Base-by-base conservation (phyloP, 2,797 vertebrate species). In the Cyclopterus lumpus region DNA sequence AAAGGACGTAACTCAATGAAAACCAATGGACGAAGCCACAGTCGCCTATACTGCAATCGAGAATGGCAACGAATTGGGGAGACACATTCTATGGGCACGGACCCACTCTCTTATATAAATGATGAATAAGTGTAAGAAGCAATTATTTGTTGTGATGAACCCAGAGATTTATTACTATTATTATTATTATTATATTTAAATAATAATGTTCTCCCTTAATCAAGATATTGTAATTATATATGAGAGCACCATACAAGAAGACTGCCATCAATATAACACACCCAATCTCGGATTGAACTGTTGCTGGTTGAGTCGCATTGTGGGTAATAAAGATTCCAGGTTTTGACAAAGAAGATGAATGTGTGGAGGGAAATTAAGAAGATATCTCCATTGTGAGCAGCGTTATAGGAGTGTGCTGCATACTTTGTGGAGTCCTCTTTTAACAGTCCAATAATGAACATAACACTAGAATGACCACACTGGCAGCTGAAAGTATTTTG, bases 401-500 rank as follows among this genome's bases (percentile, higher is more conserved):
- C 16, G 7, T 20, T 20, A 46, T 46, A 8, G 44, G 18, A 49
- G 53, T 26, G 34, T n/a, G 58, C 8, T 14, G 34, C 32, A 59
- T 14, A 36, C 6, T 15, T 34, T 36, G 20, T 24, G 16, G 24
- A 51, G 30, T 6, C 10, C n/a, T 38, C 40, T 34, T 73, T 34
- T 73, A 24, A 64, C 24, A 18, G 2, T 7, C 44, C 7, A 42
- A 6, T 1, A 46, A 30, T 48, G 6, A 34, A 28, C 24, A 24
- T 24, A 18, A 40, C 18, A 40, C 38, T 14, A 5, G 58, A 26
- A 68, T 44, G 6, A 34, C 28, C 20, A 30, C 18, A 26, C 20
- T 49, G 8, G 60, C 48, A 53, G 28, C 28, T 46, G 54, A 57
- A 55, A 57, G 26, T 26, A 18, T 71, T 70, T 26, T 46, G 48